Evolutionary conservation across 2,888 invertebrate genomes (phyloP).

Genomic region (Scelioninae gen. 2): DNA sequence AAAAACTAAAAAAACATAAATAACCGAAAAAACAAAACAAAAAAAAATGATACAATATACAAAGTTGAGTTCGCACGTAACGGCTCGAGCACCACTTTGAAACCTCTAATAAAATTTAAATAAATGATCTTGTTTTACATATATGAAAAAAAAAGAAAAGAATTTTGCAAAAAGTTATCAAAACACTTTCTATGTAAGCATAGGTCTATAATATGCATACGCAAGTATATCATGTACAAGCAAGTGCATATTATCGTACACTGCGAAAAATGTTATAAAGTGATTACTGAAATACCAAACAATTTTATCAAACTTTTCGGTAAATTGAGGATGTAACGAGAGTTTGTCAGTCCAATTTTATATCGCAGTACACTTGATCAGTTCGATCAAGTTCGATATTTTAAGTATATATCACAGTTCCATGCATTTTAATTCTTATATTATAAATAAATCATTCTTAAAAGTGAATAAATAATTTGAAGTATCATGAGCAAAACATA

Average conservation of each 20-base stretch:
- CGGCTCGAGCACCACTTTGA: constrained; percentile 47
- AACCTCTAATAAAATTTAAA: constrained; percentile 40
- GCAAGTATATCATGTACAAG: constrained; percentile 53
- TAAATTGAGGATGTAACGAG: too few relatives aligned
- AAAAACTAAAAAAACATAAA: constrained; percentile 12
- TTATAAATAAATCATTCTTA: too few relatives aligned
- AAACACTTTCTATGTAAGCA: constrained; percentile 57
- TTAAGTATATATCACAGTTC: too few relatives aligned
- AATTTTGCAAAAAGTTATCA: constrained; percentile 27
- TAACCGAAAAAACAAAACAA: constrained; percentile 8
- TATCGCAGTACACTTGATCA: too few relatives aligned
- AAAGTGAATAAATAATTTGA: too few relatives aligned
- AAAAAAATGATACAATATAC: constrained; percentile 31
- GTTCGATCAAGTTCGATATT: too few relatives aligned
- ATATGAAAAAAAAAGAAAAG: constrained; percentile 9
- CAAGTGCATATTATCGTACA: constrained; percentile 57
- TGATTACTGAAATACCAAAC: too few relatives aligned
- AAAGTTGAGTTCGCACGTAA: constrained; percentile 42
- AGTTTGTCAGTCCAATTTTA: too few relatives aligned
- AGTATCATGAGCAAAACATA: too few relatives aligned
- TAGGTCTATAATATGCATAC: constrained; percentile 55
- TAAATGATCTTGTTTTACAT: constrained; percentile 28
- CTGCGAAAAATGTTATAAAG: too few relatives aligned
- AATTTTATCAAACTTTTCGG: too few relatives aligned
- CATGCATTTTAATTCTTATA: too few relatives aligned